Percentiles rank a stretch among this genome's conserved stretches.
These are phyloP conservation scores for Parapristionchus giblindavisi DNA, from an alignment of 2,888 invertebrate species.

Conservation along the genomic window DNA sequence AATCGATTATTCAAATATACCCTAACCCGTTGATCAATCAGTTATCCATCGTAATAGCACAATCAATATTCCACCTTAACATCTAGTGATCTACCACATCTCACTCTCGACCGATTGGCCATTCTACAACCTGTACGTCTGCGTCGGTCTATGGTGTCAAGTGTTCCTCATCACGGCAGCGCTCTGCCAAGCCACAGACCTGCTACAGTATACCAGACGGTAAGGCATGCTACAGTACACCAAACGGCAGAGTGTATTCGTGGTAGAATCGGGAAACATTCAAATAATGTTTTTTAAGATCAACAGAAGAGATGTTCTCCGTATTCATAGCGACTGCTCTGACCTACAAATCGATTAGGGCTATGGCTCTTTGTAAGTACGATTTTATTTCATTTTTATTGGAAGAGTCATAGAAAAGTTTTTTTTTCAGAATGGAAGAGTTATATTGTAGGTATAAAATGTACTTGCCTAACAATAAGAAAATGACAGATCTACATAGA, in stretches of 20 bases:
- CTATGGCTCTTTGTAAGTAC: conserved; percentile 39
- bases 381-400: too few relatives aligned
- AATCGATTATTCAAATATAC: too few relatives aligned
- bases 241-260: too few relatives aligned
- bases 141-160: conserved; percentile 56
- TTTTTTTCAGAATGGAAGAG: too few relatives aligned
- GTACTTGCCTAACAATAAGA: too few relatives aligned
- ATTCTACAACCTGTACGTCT: conserved; percentile 59
- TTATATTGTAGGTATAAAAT: too few relatives aligned
- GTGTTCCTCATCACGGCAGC: conserved; percentile 52
- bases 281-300: conserved; percentile 38
- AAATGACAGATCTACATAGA: too few relatives aligned
- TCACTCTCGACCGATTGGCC: conserved; percentile 48
- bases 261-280: too few relatives aligned
- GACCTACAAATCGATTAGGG: conserved; percentile 45
- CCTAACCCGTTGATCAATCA: background rate
- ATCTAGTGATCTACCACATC: conserved; percentile 59
- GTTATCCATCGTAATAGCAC: background rate
- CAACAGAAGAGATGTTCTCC: conserved; percentile 54
- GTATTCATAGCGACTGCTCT: conserved; percentile 50
- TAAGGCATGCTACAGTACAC: background rate
- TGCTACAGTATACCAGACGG: conserved; percentile 61
- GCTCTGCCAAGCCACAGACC: conserved; percentile 51
- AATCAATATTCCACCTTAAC: background rate
- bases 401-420: too few relatives aligned